Percentiles rank a stretch among this genome's conserved stretches.
phyloP scores from a whole-genome alignment of 1,140 invertebrate species.

The Venturia canescens region DNA sequence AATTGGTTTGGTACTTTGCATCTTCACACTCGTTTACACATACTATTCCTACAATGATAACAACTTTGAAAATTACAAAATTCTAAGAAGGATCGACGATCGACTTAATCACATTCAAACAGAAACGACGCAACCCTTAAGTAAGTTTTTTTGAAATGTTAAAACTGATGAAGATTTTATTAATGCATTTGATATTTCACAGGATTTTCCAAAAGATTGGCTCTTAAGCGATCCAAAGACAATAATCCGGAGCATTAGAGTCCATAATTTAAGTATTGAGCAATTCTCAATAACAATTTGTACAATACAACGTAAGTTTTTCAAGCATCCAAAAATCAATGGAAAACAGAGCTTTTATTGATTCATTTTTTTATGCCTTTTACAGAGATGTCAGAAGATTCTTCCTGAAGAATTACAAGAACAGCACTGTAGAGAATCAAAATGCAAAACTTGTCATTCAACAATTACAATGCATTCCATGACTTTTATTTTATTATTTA shows the following conservation, averaged over 20 bases:
- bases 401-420: too few species aligned
- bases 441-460: not conserved
- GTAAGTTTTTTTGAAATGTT: conserved; percentile 45
- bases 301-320: not conserved
- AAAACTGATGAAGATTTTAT: conserved; percentile 33
- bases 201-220: conserved; percentile 60
- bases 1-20: conserved; percentile 60
- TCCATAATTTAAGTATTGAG: conserved; percentile 24
- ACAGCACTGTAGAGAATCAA: too few species aligned
- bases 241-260: not conserved
- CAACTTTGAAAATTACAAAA: conserved; percentile 63
- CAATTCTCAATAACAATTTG: conserved; percentile 20
- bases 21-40: conserved; percentile 61
- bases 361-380: too few species aligned
- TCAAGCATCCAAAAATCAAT: too few species aligned
- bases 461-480: not conserved
- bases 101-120: conserved; percentile 60
- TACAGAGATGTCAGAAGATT: too few species aligned
- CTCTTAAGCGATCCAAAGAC: conserved; percentile 52
- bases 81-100: conserved; percentile 65
- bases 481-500: too few species aligned
- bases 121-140: conserved; percentile 38
- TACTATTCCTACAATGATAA: conserved; percentile 66
- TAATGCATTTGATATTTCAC: conserved; percentile 25
- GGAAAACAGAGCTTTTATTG: too few species aligned